Base-by-base conservation (phyloP, 2,888 invertebrate genomes). In the Hecatera dysodea region DNA sequence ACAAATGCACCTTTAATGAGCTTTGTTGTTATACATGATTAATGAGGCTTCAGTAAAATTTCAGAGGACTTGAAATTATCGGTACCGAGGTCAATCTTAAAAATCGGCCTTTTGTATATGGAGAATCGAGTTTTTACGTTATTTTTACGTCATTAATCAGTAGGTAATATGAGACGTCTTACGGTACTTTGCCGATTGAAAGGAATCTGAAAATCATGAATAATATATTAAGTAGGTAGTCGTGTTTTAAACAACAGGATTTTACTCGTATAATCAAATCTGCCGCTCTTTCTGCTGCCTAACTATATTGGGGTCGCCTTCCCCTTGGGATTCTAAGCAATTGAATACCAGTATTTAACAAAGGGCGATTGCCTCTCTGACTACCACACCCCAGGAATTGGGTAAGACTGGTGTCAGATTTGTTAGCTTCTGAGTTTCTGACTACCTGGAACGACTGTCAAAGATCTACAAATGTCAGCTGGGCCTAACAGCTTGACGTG, bases 1-100 rank as follows among this genome's bases (percentile, higher is more conserved):
- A 94, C 92, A 93, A 94, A 94, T 94, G 92, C 90, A 91, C 87
- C 90, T 89, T 91, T 95, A 95, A 95, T 94, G 94, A 94, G 93
- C 88, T 91, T 88, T 88, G 91, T 93, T 92, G 92, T 92, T 91
- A 90, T 90, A 89, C 88, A 91, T 95, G 93, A 94, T 94, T 93
- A 92, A 95, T 93, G 93, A 90, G 86, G 73, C 85, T 83, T 83
- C 86, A 86, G 87, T 82, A 87, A 91, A 92, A 90, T 89, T 91
- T 89, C 85, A 87, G 88, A 78, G 80, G 83, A 84, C 86, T 80
- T 79, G 79, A 87, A 80, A 83, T 73, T 85, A 75, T 82, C 70
- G 80, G 76, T 67, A 79, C 70, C 42, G 78, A 77, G 74, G 80
- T 81, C 78, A 71, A 81, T 79, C 64, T 83, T 44, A 60, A 80